A percentile compares a stretch with the other conserved stretches of the same genome.
These are phyloP conservation scores for Sinopyrophorus schimmeli DNA, from an alignment of 2,888 invertebrate genomes.

Conservation along the genomic window DNA sequence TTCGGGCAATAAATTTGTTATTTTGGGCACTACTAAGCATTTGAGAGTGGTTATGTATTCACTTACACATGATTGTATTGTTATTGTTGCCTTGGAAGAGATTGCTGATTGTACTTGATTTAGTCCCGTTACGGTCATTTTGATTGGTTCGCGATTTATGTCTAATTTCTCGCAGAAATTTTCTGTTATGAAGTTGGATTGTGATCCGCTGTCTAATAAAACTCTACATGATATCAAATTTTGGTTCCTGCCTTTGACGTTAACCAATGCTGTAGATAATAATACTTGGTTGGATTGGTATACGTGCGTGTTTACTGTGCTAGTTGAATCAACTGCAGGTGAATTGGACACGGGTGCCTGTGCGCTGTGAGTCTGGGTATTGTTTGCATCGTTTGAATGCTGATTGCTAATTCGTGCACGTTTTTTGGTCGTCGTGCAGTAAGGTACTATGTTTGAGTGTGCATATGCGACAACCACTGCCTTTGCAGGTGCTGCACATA, in stretches of 20 bases:
- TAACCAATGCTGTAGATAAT: conserved; percentile 24
- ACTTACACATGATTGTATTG: conserved; percentile 7
- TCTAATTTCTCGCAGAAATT: conserved; percentile 10
- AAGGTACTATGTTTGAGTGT: too few species aligned
- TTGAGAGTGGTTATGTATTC: conserved; percentile 14
- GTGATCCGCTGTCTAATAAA: too few species aligned
- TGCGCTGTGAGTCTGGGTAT: too few species aligned
- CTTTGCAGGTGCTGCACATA: too few species aligned
- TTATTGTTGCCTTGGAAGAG: conserved; percentile 7
- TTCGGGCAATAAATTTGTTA: conserved; percentile 17
- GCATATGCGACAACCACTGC: too few species aligned
- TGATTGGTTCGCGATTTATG: conserved; percentile 5
- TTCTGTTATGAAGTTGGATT: too few species aligned
- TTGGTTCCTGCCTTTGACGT: conserved; percentile 1
- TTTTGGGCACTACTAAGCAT: conserved; percentile 19
- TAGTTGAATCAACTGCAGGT: too few species aligned
- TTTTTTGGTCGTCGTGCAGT: too few species aligned
- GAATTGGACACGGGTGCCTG: too few species aligned
- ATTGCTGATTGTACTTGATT: background rate
- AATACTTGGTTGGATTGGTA: conserved; percentile 1
- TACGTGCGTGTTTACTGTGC: background rate
- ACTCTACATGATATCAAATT: conserved; percentile 11
- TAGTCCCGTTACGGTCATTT: conserved; percentile 24
- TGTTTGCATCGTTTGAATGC: too few species aligned
- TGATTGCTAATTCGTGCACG: too few species aligned